A percentile compares a stretch with the other conserved stretches of the same genome.
These are phyloP conservation scores for Xiphorhynchus erythropygius DNA, from an alignment of 2,797 vertebrate genomes.

Conservation along the genomic window DNA sequence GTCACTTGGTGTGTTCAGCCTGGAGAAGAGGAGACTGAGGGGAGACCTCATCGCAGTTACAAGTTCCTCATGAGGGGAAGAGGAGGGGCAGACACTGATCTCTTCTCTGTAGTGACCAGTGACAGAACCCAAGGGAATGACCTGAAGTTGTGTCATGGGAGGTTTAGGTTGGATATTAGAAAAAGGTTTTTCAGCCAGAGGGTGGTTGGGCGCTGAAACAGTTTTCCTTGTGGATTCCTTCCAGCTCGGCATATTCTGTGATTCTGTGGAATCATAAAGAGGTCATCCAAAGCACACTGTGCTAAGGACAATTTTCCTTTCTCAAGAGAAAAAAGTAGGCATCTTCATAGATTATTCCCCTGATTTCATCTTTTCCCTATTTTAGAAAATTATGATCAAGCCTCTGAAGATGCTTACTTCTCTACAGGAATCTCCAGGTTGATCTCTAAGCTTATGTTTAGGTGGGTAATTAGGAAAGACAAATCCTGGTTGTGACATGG, in stretches of 20 bases:
- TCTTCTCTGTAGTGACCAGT: background rate
- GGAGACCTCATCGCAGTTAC: background rate
- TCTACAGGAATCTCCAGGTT: background rate
- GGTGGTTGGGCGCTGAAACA: background rate
- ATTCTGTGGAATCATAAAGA: background rate
- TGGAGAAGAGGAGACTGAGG: background rate
- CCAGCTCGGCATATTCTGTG: background rate
- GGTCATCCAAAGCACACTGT: accelerated
- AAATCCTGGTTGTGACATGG: background rate
- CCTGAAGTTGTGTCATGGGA: background rate
- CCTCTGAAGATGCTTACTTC: background rate
- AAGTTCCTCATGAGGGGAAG: background rate
- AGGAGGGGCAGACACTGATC: background rate
- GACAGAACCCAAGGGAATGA: background rate
- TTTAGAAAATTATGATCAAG: background rate
- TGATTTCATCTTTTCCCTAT: background rate
- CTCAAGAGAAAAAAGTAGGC: background rate
- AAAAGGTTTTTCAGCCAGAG: background rate
- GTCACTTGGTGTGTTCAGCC: background rate
- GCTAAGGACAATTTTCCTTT: background rate
- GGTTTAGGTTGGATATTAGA: background rate
- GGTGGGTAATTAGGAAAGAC: background rate
- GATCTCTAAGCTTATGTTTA: background rate
- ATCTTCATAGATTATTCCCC: background rate
- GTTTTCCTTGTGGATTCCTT: background rate